phyloP scores from a whole-genome alignment of 2,113 vertebrate species.

The Pao palembangensis region DNA sequence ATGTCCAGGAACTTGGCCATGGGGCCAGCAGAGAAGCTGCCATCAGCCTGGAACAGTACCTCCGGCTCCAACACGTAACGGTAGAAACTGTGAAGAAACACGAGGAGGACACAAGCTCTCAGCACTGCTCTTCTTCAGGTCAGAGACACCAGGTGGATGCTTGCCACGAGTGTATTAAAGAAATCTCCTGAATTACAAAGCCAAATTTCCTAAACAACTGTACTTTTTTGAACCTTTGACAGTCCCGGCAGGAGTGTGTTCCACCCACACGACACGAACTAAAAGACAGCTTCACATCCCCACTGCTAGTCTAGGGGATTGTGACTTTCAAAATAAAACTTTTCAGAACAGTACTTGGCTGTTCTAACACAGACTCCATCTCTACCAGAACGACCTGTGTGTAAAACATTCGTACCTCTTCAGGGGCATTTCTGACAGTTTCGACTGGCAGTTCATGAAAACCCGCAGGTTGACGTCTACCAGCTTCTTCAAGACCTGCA shows the following conservation, averaged over 20 bases:
- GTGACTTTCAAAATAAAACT: neutral
- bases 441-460: slow-evolving; percentile 99
- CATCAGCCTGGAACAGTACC: slow-evolving; percentile 82
- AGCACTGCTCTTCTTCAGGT: too few species aligned
- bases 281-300: neutral
- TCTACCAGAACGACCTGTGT: too few species aligned
- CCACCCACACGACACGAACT: too few species aligned
- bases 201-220: too few species aligned
- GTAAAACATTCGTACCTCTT: slow-evolving; percentile 85
- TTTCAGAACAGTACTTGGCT: neutral
- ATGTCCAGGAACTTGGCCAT: slow-evolving; percentile 95
- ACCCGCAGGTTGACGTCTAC: slow-evolving; percentile 92
- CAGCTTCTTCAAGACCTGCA: slow-evolving; percentile 87
- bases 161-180: too few species aligned
- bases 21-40: slow-evolving; percentile 83
- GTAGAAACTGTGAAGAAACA: slow-evolving; percentile 81
- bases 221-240: too few species aligned
- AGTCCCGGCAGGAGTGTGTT: too few species aligned
- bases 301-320: neutral
- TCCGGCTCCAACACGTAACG: slow-evolving; percentile 93
- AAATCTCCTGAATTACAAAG: too few species aligned
- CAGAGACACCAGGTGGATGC: too few species aligned
- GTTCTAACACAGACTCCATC: too few species aligned
- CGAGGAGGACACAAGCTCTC: neutral
- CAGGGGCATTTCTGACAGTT: slow-evolving; percentile 95